phyloP scores from a whole-genome alignment of 2,888 invertebrate genomes.

The Melanostoma scalare region DNA sequence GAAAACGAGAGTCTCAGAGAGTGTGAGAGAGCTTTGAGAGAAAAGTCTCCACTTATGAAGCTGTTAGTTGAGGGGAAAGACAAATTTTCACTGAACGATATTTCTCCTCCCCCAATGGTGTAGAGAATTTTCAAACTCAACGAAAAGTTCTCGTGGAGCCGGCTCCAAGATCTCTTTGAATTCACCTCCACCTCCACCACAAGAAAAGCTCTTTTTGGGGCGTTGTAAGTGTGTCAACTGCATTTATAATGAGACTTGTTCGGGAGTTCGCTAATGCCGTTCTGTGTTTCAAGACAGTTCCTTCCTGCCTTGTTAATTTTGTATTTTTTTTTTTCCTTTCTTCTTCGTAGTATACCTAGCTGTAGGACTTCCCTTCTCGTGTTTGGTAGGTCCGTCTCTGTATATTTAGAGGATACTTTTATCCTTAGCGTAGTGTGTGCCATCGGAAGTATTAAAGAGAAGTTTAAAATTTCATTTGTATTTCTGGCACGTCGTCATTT shows the following conservation, averaged over 20 bases:
- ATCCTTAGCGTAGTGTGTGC: conserved; percentile 19
- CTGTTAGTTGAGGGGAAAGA: neutral
- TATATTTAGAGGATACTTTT: conserved; percentile 23
- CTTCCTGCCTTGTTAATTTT: conserved; percentile 55
- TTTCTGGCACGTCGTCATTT: conserved; percentile 61
- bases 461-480: conserved; percentile 51
- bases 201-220: conserved; percentile 48
- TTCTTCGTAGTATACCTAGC: neutral
- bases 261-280: conserved; percentile 54
- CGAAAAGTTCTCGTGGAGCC: neutral
- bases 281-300: conserved; percentile 45
- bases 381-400: neutral
- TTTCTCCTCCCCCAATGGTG: neutral
- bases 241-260: conserved; percentile 63
- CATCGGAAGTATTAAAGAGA: conserved; percentile 43
- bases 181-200: conserved; percentile 22
- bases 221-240: conserved; percentile 68
- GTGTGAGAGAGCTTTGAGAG: neutral
- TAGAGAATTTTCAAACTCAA: neutral
- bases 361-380: too few species aligned
- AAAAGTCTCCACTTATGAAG: conserved; percentile 12
- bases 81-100: neutral
- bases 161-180: neutral
- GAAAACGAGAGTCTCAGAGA: too few species aligned
- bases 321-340: conserved; percentile 2